Evolutionary conservation across 2,797 vertebrate genomes (phyloP).

Genomic region (Eulemur coronatus): DNA sequence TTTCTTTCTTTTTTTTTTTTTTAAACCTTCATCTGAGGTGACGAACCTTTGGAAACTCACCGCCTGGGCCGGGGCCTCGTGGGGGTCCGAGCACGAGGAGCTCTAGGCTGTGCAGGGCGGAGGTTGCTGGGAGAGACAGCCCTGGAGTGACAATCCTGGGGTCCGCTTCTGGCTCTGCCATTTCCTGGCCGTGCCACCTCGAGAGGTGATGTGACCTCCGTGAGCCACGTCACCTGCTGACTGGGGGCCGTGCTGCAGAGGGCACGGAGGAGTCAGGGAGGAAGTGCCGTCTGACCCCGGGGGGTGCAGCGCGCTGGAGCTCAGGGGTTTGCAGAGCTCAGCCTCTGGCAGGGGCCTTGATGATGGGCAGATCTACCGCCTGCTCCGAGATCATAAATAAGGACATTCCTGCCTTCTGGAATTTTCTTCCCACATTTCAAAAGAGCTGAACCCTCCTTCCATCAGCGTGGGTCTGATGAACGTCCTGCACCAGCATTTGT

Average conservation of each 20-base stretch:
- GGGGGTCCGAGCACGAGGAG: fast-evolving
- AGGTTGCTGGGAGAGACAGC: background rate
- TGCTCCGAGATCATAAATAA: too few species aligned
- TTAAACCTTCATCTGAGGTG: background rate
- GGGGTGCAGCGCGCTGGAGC: background rate
- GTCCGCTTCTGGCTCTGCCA: fast-evolving
- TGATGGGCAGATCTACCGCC: fast-evolving
- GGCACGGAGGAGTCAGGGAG: fast-evolving
- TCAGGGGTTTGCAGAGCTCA: background rate
- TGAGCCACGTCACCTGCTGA: background rate
- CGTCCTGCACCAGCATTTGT: fast-evolving
- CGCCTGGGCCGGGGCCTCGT: fast-evolving
- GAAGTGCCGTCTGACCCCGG: background rate
- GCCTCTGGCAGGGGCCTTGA: fast-evolving
- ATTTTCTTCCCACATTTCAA: fast-evolving
- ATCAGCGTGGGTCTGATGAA: fast-evolving
- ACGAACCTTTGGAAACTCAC: fast-evolving
- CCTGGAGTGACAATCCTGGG: background rate
- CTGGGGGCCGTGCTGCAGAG: background rate
- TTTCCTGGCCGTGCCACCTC: background rate
- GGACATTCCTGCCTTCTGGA: background rate
- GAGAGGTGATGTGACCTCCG: background rate
- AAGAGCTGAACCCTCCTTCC: background rate
- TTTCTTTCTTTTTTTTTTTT: background rate
- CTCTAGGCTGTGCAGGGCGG: background rate